phyloP scores from a whole-genome alignment of 2,797 vertebrate species.

The Psittacula derbiana region DNA sequence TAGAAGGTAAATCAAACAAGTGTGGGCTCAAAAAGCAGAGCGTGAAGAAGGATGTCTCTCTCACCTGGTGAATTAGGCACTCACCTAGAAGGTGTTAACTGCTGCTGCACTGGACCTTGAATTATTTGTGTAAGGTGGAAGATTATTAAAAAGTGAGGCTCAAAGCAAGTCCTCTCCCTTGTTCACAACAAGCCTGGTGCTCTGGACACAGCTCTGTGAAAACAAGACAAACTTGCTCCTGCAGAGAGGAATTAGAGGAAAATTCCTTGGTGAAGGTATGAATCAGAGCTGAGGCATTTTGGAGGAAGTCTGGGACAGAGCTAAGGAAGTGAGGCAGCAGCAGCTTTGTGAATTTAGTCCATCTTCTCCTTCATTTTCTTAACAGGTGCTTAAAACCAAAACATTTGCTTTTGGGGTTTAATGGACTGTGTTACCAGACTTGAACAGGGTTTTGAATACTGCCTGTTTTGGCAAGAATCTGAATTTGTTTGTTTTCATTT shows the following conservation, averaged over 20 bases:
- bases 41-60: not conserved
- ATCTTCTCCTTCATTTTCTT: not conserved
- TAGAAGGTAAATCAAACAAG: not conserved
- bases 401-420: not conserved
- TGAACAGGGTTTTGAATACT: not conserved
- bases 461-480: not conserved
- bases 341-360: not conserved
- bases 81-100: not conserved
- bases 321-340: not conserved
- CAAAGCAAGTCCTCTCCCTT: not conserved
- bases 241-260: not conserved
- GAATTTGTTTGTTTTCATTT: not conserved
- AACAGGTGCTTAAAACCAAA: not conserved
- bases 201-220: not conserved
- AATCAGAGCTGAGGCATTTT: not conserved
- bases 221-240: not conserved
- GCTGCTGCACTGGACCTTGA: not conserved
- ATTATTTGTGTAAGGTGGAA: not conserved
- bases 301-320: not conserved
- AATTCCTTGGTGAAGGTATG: not conserved
- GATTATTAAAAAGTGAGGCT: not conserved
- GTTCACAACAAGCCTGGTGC: not conserved
- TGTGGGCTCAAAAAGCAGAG: not conserved
- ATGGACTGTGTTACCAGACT: not conserved
- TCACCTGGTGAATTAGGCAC: not conserved